phyloP scores from a whole-genome alignment of 2,888 invertebrate genomes.

The Drosophila phalerata region DNA sequence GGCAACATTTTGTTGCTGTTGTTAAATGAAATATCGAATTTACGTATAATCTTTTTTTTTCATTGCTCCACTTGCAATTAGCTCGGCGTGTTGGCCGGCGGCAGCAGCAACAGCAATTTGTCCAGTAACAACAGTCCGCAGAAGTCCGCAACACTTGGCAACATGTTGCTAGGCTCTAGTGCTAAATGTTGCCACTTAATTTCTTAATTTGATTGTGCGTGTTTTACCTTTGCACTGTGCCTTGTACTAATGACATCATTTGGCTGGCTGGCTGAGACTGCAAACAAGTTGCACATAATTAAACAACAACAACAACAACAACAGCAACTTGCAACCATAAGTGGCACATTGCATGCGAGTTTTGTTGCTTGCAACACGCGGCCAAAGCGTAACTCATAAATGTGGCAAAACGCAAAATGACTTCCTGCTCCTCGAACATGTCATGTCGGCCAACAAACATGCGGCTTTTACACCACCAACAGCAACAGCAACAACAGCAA shows the following conservation, averaged over 20 bases:
- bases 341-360: constrained; percentile 66
- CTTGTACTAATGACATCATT: constrained; percentile 72
- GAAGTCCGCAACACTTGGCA: constrained; percentile 32
- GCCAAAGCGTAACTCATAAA: constrained; percentile 76
- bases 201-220: constrained; percentile 74
- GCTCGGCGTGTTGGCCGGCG: constrained; percentile 65
- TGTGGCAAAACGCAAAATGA: constrained; percentile 77
- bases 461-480: constrained; percentile 31
- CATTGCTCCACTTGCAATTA: constrained; percentile 74
- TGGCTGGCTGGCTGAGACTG: constrained; percentile 49
- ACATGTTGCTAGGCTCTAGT: constrained; percentile 59
- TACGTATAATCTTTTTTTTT: not conserved
- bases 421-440: constrained; percentile 80
- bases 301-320: constrained; percentile 24
- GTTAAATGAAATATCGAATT: constrained; percentile 37
- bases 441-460: constrained; percentile 60
- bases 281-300: constrained; percentile 60
- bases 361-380: constrained; percentile 52
- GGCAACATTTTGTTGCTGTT: constrained; percentile 29
- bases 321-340: constrained; percentile 35
- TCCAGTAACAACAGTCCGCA: constrained; percentile 25
- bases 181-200: constrained; percentile 74
- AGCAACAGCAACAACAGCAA: constrained; percentile 31
- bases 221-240: constrained; percentile 54
- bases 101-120: constrained; percentile 48